Evolutionary conservation across 2,797 vertebrate genomes (phyloP).

Genomic region (Cheirogaleus major): DNA sequence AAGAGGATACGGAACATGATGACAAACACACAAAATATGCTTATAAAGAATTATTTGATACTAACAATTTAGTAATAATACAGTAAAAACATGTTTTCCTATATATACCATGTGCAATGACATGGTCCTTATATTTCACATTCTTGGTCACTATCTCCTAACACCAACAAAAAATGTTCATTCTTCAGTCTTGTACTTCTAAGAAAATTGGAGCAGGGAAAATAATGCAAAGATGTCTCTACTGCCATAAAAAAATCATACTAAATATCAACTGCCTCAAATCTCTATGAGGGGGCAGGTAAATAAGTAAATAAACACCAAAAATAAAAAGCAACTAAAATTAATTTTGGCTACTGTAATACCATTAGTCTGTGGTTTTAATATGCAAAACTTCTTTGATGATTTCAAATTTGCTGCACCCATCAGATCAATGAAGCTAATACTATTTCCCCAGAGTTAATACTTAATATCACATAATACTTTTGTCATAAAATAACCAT

Average conservation of each 20-base stretch:
- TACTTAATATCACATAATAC: background rate
- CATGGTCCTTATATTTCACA: background rate
- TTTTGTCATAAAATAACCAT: background rate
- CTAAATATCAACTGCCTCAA: background rate
- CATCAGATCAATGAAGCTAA: background rate
- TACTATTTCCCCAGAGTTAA: background rate
- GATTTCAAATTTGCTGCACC: background rate
- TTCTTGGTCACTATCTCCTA: background rate
- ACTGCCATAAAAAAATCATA: background rate
- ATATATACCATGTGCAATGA: background rate
- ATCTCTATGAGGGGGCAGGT: background rate
- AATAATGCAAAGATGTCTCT: background rate
- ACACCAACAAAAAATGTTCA: background rate
- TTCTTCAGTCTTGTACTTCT: background rate
- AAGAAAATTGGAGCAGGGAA: background rate
- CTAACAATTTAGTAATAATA: background rate
- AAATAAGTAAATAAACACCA: background rate
- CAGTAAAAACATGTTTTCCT: background rate
- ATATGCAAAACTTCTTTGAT: background rate
- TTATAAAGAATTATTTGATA: background rate
- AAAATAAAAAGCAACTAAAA: background rate
- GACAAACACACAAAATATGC: background rate
- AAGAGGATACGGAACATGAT: background rate
- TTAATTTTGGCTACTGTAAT: background rate
- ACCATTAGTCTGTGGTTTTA: background rate